Evolutionary conservation across 2,113 vertebrate genomes (phyloP), one percentile per base, ranked within the genome.

Genomic region (Prunella himalayana): DNA sequence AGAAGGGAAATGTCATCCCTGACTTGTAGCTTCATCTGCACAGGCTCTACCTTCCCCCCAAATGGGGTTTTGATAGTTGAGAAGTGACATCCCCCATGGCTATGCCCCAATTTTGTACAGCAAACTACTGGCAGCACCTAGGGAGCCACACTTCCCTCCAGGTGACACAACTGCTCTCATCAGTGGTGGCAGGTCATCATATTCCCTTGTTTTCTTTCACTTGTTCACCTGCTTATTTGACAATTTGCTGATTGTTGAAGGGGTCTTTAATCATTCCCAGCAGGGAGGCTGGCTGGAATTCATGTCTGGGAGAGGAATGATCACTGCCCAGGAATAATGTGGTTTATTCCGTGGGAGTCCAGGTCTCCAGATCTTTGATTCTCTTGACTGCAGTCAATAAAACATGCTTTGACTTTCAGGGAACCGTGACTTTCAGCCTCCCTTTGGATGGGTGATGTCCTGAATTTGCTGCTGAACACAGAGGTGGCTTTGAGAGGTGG

Each of bases 341-440:
- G 64, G 59, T 57, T 82, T 81, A 47, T 93, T 83, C 82, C 1
- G 59, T 45, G 92, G 86, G 92, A 92, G 88, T 83, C 56, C 68
- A 41, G 88, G 54, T 54, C 94, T 94, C 70, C 35, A 15, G 75
- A 23, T 71, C 81, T 88, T 84, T 66, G 88, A 86, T 86, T 86
- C 80, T 86, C 91, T 88, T 27, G 63, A 28, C 76, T 92, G 86
- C 82, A 86, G 92, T 75, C 94, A 68, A 81, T 93, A 90, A 94
- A 94, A 71, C 47, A 39, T 1, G 31, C 81, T 92, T 64, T 81
- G 91, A 90, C 86, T 94, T 80, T 54, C 92, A 92, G 90, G 88
- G 88, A 79, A 60, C 75, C 13, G 25, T 90, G 82, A 88, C 90
- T 92, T 90, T 83, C 51, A 70, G 80, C 69, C 68, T 92, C 39